Evolutionary conservation across 2,113 vertebrate genomes (phyloP), one percentile per base, ranked within the genome.

Genomic region (Pachycephala philippinensis): DNA sequence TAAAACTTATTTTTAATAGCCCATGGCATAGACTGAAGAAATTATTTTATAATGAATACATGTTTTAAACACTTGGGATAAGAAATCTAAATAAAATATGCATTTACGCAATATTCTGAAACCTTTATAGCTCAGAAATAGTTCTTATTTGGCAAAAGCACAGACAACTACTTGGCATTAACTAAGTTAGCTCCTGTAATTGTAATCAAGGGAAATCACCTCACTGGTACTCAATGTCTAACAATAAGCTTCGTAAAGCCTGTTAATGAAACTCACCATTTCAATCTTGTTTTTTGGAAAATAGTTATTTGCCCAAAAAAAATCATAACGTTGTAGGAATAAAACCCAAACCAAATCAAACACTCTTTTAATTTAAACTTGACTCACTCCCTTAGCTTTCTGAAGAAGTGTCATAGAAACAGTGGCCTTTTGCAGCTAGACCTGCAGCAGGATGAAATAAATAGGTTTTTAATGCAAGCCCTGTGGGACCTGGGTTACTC

Each of bases 1-100:
- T 86, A 84, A 83, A 95, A 88, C 56, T 93, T 92, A 84, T 88
- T 96, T 95, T 96, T 94, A 97, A 95, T 96, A 68, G 79, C 40
- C 44, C 44, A 44, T 92, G 69, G 49, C 76, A 89, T 16, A 69
- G 40, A 57, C 20, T 86, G 88, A 92, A 90, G 60, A 77, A 94
- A 95, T 93, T 87, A 69, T 79, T 15, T 83, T 91, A 27, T 86
- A 95, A 96, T 92, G 82, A 96, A 84, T 87, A 75, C 8, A 0
- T 68, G 42, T 70, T 96, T 90, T 88, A 89, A 86, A 56, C 78
- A 39, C 87, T 56, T 84, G 95, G 94, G 87, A 94, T 80, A 85
- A 96, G 52, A 94, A 88, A 89, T 84, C 84, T 94, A 76, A 95
- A 96, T 95, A 93, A 97, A 97, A 95, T 66, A 96, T 81, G 56